These are phyloP conservation scores for Coptodon bakossiorum DNA, from an alignment of 2,113 vertebrate species.

Conservation along the genomic window DNA sequence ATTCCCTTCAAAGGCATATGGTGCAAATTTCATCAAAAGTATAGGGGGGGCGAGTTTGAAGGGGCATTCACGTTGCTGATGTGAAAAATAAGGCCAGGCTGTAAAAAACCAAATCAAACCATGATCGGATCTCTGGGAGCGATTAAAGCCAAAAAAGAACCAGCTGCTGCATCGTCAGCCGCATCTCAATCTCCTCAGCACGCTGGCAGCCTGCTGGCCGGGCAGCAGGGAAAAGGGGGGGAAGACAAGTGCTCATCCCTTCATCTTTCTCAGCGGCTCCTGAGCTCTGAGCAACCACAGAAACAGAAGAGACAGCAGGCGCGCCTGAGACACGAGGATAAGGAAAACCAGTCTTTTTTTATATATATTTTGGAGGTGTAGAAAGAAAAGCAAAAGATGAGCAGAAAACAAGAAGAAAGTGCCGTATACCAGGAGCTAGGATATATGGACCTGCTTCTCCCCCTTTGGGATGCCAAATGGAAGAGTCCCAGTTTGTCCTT, in stretches of 20 bases:
- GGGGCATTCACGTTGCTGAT: conserved; percentile 63
- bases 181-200: conserved; percentile 56
- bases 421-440: not conserved
- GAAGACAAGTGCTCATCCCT: conserved; percentile 44
- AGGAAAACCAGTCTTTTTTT: not conserved
- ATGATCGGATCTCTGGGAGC: conserved; percentile 66
- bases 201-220: conserved; percentile 40
- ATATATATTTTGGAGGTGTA: not conserved
- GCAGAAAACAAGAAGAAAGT: not conserved
- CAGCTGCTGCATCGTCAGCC: conserved; percentile 62
- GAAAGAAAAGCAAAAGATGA: not conserved
- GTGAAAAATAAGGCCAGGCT: conserved; percentile 75
- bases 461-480: conserved; percentile 56
- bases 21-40: conserved; percentile 79
- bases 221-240: not conserved
- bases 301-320: not conserved
- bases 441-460: not conserved
- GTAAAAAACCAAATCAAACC: conserved; percentile 74
- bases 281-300: conserved; percentile 21
- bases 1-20: conserved; percentile 74
- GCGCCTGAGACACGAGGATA: not conserved
- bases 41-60: conserved; percentile 17
- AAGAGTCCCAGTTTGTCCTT: conserved; percentile 64
- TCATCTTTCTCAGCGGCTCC: conserved; percentile 18
- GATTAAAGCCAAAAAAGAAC: conserved; percentile 74